Evolutionary conservation across 2,888 invertebrate genomes (phyloP).

Genomic region (Parnassius orleans): DNA sequence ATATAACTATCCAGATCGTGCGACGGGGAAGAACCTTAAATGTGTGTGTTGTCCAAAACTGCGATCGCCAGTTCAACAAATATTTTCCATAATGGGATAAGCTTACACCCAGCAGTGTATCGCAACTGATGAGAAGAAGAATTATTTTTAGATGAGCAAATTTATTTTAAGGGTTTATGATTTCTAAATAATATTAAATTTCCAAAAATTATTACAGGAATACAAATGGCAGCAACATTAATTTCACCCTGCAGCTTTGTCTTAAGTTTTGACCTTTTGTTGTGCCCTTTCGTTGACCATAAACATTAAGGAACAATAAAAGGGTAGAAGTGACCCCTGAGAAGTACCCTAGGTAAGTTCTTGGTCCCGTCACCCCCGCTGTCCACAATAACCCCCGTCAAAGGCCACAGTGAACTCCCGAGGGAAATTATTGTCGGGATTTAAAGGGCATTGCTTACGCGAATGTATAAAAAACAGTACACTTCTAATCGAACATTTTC

Average conservation of each 20-base stretch:
- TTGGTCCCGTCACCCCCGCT: conserved; percentile 64
- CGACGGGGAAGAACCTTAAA: too few relatives aligned
- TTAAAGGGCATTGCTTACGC: conserved; percentile 79
- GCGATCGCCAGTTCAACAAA: too few relatives aligned
- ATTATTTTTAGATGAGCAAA: too few relatives aligned
- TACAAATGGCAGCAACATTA: conserved; percentile 7
- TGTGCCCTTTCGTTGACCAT: conserved; percentile 74
- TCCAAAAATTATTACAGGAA: not conserved
- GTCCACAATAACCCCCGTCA: conserved; percentile 76
- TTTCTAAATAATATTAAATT: not conserved
- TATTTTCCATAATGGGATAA: too few relatives aligned
- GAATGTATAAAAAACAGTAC: conserved; percentile 71
- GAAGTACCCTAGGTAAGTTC: conserved; percentile 63
- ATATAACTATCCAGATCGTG: too few relatives aligned
- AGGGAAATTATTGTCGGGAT: conserved; percentile 81
- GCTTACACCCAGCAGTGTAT: too few relatives aligned
- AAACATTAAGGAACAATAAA: conserved; percentile 77
- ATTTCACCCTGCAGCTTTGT: conserved; percentile 54
- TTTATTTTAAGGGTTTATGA: too few relatives aligned
- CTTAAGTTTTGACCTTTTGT: conserved; percentile 60
- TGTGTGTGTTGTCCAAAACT: too few relatives aligned
- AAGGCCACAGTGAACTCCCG: conserved; percentile 69
- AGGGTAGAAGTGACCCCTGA: conserved; percentile 69
- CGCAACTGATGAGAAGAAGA: too few relatives aligned
- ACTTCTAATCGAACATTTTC: conserved; percentile 64